These are phyloP conservation scores for Lutjanus campechanus DNA, from an alignment of 2,797 vertebrate species.

Conservation along the genomic window DNA sequence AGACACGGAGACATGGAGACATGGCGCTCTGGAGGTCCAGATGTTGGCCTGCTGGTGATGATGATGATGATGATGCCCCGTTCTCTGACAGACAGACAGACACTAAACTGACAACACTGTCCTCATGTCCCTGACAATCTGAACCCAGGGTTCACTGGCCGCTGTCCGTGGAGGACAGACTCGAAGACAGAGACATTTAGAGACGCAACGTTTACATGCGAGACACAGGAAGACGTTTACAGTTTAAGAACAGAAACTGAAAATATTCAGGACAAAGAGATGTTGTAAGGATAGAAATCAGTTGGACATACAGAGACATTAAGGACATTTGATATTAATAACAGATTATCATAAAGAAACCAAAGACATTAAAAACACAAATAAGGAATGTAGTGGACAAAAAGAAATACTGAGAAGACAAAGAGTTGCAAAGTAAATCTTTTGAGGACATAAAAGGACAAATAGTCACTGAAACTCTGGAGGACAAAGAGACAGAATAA, in stretches of 20 bases:
- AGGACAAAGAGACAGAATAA: too few species aligned
- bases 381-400: neutral
- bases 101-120: neutral
- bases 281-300: too few species aligned
- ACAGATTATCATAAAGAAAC: too few species aligned
- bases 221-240: too few species aligned
- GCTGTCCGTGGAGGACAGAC: too few species aligned
- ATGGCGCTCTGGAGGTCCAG: conserved; percentile 12
- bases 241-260: too few species aligned
- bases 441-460: too few species aligned
- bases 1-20: too few species aligned
- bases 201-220: too few species aligned
- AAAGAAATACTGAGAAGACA: neutral
- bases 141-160: neutral
- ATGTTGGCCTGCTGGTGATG: conserved; percentile 43
- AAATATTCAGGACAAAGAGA: neutral
- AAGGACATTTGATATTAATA: too few species aligned
- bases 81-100: conserved; percentile 4
- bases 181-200: too few species aligned
- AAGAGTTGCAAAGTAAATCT: neutral
- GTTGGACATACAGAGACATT: neutral
- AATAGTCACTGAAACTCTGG: too few species aligned
- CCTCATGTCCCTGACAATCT: conserved; percentile 7
- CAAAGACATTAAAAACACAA: neutral
- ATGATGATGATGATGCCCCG: conserved; percentile 21